Base-by-base conservation (phyloP, 2,797 vertebrate species). In the Petrocephalus schoutedeni region DNA sequence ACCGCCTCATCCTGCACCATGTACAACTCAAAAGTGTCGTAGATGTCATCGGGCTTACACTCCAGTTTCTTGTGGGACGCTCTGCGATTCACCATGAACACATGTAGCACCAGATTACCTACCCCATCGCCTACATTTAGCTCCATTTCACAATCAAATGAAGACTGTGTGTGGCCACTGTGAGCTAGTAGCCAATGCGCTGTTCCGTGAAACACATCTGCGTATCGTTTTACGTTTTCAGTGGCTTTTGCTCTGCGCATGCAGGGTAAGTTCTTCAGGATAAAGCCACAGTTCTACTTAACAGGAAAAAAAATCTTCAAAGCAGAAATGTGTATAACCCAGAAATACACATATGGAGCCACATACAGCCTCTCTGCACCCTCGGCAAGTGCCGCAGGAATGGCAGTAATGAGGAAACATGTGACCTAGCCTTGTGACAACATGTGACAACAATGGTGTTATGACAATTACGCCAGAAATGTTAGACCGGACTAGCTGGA, bases 11-110 rank as follows among this genome's bases (percentile, higher is more conserved):
- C 89, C n/a, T 83, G 83, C 71, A 86, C 8, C 61, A 89, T 16
- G 14, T 87, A 86, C 8, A 89, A 6, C 10, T 88, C 54, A 77
- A 90, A 49, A 28, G 86, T 49, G 8, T 91, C 85, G 58, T 88
- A 88, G 49, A 90, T 53, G 45, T 87, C 32, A 5, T 83, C 71
- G 36, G 59, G 86, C 16, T 71, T 45, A 19, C 71, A 77, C 45
- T 77, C 16, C 54, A 59, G 85, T 28, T 21, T 28, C 32, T 28
- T 51, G 56, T 8, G 14, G 14, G 23, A 57, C 9, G 23, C 1
- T 32, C 84, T 84, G 49, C 16, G n/a, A 54, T 84, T 23, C 6
- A 58, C 53, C 21, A 58, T n/a, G 5, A 58, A 59, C 54, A 57
- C 32, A 3, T 12, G 1, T 57, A 2, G 2, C 54, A 57, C 14